Conservation (phyloP, 2,888 invertebrate species). For the Mimas tiliae region DNA sequence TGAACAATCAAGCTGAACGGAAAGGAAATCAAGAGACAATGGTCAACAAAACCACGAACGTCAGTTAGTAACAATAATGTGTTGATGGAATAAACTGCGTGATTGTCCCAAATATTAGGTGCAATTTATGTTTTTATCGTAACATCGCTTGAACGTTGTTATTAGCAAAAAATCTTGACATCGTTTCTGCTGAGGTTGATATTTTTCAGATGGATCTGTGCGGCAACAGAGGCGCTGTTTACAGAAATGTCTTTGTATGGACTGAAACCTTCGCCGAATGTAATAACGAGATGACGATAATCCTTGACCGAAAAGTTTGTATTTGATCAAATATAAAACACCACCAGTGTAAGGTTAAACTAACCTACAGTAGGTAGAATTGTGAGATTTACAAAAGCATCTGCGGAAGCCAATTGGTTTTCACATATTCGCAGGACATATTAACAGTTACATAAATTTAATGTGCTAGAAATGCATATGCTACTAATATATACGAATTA, state of each 20-base stretch:
- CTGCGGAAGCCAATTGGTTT: too few relatives aligned
- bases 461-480: neutral
- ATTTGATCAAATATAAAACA: neutral
- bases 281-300: slow-evolving; percentile 13
- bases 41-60: neutral
- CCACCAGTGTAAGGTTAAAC: neutral
- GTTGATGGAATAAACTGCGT: slow-evolving; percentile 33
- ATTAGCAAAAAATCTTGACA: slow-evolving; percentile 27
- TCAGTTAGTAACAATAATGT: slow-evolving; percentile 34
- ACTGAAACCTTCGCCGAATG: slow-evolving; percentile 11
- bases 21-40: neutral
- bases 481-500: neutral
- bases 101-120: slow-evolving; percentile 29
- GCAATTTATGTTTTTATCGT: slow-evolving; percentile 36
- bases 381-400: too few relatives aligned
- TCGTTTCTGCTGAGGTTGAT: slow-evolving; percentile 20
- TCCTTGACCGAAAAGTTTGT: slow-evolving; percentile 21
- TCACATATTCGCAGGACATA: neutral
- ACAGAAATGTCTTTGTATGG: slow-evolving; percentile 21
- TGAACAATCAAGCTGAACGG: slow-evolving; percentile 1
- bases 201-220: slow-evolving; percentile 24
- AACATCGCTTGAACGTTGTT: slow-evolving; percentile 30
- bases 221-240: slow-evolving; percentile 10
- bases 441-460: neutral
- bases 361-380: neutral